A percentile compares a stretch with the other conserved stretches of the same genome.
phyloP scores from a whole-genome alignment of 2,113 vertebrate species.

The Oncorhynchus tshawytscha region DNA sequence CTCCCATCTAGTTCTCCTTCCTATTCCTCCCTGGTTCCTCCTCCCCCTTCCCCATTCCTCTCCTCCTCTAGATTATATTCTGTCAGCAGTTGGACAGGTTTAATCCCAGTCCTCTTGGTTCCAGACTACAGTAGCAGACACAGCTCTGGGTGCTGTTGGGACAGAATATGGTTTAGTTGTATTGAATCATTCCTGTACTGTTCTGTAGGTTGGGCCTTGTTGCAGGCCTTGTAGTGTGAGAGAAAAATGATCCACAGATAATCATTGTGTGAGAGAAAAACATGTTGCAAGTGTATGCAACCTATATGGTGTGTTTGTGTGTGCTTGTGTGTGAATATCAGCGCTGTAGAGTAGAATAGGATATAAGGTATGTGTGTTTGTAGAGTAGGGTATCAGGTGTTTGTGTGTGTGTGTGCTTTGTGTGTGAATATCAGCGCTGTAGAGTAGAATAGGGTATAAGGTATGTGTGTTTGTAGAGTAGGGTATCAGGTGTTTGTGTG shows the following conservation, averaged over 20 bases:
- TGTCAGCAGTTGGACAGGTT: not conserved
- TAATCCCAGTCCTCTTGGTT: conserved; percentile 19
- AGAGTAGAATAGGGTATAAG: too few relatives aligned
- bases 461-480: too few relatives aligned
- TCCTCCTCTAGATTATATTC: not conserved
- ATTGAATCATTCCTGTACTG: not conserved
- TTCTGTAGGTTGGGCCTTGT: conserved; percentile 18
- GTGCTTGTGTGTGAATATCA: too few relatives aligned
- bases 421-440: too few relatives aligned
- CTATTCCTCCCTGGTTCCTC: not conserved
- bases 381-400: not conserved
- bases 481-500: too few relatives aligned
- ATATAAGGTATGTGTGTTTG: not conserved
- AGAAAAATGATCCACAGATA: not conserved
- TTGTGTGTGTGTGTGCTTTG: too few relatives aligned
- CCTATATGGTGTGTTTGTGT: too few relatives aligned
- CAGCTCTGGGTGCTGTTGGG: conserved; percentile 11
- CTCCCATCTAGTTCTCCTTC: not conserved
- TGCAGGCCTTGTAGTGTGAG: conserved; percentile 32
- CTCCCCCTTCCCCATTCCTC: not conserved
- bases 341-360: not conserved
- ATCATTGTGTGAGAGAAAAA: conserved; percentile 26
- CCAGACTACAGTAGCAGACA: not conserved
- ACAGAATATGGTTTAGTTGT: not conserved
- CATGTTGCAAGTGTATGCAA: not conserved